Conservation (phyloP, 2,888 invertebrate genomes). For the Fragum sueziense region DNA sequence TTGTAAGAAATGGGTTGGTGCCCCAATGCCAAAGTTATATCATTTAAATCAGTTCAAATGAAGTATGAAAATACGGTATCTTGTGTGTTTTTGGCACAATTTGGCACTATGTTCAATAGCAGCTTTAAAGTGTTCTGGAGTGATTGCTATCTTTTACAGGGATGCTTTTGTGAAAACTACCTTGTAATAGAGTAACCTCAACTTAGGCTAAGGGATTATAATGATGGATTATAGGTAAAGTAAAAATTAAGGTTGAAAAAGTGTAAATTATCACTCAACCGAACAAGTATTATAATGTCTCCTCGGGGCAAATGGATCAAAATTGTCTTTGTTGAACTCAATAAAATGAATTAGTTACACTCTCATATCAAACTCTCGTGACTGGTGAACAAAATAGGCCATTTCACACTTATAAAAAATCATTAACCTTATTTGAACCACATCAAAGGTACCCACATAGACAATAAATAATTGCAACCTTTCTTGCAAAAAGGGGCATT, state of each 20-base stretch:
- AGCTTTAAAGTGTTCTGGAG: too few relatives aligned
- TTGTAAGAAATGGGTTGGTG: too few relatives aligned
- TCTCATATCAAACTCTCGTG: background rate
- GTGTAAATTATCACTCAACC: constrained; percentile 29
- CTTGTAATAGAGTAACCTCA: too few relatives aligned
- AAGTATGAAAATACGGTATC: too few relatives aligned
- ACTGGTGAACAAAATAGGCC: background rate
- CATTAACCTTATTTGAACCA: background rate
- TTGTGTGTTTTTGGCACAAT: too few relatives aligned
- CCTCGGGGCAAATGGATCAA: background rate
- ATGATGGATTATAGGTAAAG: background rate
- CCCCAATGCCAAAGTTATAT: too few relatives aligned
- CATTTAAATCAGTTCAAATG: too few relatives aligned
- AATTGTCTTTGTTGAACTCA: constrained; percentile 9
- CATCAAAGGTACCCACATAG: background rate
- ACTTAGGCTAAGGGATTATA: background rate
- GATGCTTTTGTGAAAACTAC: too few relatives aligned
- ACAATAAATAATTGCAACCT: too few relatives aligned
- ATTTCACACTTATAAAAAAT: background rate
- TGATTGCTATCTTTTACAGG: too few relatives aligned
- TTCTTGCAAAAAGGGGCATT: too few relatives aligned
- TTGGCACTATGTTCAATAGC: too few relatives aligned
- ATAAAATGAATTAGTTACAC: constrained; percentile 12
- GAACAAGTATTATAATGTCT: background rate
- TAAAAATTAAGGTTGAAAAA: background rate